Percentiles rank a stretch among this genome's conserved stretches.
phyloP scores from a whole-genome alignment of 2,797 vertebrate species.

The Gymnoscopelus microlampas region DNA sequence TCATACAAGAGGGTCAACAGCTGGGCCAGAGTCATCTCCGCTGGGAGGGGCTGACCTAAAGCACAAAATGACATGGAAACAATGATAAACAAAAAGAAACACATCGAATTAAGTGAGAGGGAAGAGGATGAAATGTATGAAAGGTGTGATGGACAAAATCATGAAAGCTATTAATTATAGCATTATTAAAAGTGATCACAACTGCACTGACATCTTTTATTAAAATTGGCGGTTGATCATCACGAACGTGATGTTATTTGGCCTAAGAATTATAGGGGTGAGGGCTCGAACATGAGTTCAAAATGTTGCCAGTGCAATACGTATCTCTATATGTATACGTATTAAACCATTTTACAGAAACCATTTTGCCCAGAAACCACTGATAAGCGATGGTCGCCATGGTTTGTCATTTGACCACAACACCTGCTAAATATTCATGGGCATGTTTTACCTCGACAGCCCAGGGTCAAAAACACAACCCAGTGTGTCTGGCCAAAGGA shows the following conservation, averaged over 20 bases:
- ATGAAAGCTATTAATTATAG: too few species aligned
- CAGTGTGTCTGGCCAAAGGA: background rate
- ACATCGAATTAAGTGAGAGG: background rate
- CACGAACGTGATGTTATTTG: too few species aligned
- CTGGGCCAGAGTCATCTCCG: constrained; percentile 98
- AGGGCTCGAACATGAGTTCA: too few species aligned
- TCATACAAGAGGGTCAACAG: constrained; percentile 95
- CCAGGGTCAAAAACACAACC: background rate
- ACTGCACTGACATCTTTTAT: too few species aligned
- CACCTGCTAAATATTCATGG: background rate
- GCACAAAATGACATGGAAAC: background rate
- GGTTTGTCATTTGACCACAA: background rate
- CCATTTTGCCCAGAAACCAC: background rate
- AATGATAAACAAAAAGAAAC: background rate
- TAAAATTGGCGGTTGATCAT: too few species aligned
- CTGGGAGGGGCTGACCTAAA: constrained; percentile 92
- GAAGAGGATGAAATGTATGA: background rate
- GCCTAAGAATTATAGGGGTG: too few species aligned
- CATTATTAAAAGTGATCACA: too few species aligned
- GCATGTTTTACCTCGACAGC: background rate
- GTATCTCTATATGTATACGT: background rate
- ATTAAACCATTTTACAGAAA: background rate
- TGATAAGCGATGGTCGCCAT: background rate
- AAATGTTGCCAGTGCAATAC: too few species aligned
- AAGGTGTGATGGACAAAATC: too few species aligned